A percentile compares a stretch with the other conserved stretches of the same genome.
phyloP scores from a whole-genome alignment of 2,113 vertebrate genomes.

The Martes martes region DNA sequence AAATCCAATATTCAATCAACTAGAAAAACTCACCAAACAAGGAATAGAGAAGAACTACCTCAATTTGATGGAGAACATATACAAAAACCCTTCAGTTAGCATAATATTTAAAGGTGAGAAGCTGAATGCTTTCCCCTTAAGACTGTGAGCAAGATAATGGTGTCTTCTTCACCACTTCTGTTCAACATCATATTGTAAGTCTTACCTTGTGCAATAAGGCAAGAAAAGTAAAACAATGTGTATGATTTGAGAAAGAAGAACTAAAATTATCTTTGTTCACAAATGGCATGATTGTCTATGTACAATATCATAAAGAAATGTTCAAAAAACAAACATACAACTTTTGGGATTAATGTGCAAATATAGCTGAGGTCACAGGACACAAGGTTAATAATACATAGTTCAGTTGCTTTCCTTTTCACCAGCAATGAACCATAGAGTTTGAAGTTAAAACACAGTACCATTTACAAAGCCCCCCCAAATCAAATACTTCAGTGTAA shows the following conservation, averaged over 20 bases:
- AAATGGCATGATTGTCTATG: not conserved
- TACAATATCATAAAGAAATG: not conserved
- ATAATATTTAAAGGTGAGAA: not conserved
- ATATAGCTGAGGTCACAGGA: not conserved
- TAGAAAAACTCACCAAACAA: not conserved
- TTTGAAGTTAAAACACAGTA: not conserved
- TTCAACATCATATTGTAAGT: not conserved
- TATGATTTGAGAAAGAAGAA: not conserved
- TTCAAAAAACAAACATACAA: not conserved
- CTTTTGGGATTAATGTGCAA: not conserved
- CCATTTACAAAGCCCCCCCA: not conserved
- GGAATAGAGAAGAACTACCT: not conserved
- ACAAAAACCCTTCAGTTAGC: not conserved
- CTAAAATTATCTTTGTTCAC: not conserved
- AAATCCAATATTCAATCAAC: not conserved
- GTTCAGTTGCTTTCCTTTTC: not conserved
- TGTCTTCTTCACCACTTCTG: not conserved
- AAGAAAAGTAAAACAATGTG: not conserved
- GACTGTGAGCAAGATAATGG: not conserved
- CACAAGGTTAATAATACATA: not conserved
- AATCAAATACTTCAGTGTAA: not conserved
- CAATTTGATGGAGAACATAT: not conserved
- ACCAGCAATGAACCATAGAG: not conserved
- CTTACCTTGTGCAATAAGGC: not conserved
- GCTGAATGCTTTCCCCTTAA: not conserved